Percentiles rank a stretch among this genome's conserved stretches.
These are phyloP conservation scores for Cephalopterus ornatus DNA, from an alignment of 2,113 vertebrate species.

Conservation along the genomic window DNA sequence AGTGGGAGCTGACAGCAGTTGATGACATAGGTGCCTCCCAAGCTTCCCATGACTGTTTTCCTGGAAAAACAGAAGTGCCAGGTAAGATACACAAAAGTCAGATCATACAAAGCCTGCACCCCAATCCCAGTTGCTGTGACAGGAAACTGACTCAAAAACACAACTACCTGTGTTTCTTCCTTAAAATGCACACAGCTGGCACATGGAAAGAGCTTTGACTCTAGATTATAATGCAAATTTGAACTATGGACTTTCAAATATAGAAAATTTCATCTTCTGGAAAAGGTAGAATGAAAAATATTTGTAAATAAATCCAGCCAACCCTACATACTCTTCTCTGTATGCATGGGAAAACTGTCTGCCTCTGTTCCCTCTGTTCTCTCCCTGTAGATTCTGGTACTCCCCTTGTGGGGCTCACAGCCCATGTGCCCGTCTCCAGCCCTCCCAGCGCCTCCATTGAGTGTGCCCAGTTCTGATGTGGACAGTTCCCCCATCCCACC, in stretches of 20 bases:
- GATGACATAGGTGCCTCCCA: not conserved
- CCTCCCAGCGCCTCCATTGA: not conserved
- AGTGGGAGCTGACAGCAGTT: not conserved
- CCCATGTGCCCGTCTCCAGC: accelerated
- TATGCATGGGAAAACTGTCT: not conserved
- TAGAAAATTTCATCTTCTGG: not conserved
- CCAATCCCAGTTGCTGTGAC: not conserved
- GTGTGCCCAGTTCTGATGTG: not conserved
- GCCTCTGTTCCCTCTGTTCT: not conserved
- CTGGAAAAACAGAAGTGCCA: not conserved
- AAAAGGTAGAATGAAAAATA: not conserved
- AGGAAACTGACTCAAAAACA: not conserved
- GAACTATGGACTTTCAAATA: not conserved
- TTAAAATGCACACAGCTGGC: not conserved
- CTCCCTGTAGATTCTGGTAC: accelerated
- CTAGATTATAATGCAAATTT: not conserved
- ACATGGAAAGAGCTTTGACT: not conserved
- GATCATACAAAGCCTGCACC: not conserved
- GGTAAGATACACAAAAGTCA: not conserved
- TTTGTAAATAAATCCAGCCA: not conserved
- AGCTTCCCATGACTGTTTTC: not conserved
- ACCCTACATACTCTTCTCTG: not conserved
- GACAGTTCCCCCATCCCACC: accelerated
- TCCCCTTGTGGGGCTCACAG: not conserved
- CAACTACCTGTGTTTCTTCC: not conserved